Conservation (phyloP, 2,113 vertebrate species). For the Pterocles orientalis region DNA sequence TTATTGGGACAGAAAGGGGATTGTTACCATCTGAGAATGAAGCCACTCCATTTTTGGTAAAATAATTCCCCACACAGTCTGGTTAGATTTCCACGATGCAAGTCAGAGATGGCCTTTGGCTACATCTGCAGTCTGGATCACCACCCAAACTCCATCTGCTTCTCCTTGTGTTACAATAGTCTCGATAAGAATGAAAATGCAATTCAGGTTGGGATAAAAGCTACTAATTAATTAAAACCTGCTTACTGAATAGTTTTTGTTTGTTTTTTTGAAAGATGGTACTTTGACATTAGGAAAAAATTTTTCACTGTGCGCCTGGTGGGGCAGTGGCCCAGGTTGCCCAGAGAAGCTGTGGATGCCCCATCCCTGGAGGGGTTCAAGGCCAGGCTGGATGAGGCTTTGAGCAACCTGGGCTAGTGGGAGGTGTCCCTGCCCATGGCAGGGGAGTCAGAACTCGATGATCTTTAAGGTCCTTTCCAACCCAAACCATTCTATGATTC, state of each 20-base stretch:
- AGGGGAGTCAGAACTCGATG: no score
- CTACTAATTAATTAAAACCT: neutral
- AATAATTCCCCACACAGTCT: neutral
- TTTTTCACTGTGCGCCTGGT: no score
- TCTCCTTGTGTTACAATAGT: neutral
- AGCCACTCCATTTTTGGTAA: neutral
- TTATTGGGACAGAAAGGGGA: neutral
- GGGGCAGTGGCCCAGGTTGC: no score
- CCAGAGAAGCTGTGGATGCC: no score
- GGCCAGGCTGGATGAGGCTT: no score
- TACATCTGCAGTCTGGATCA: neutral
- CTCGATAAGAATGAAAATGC: neutral
- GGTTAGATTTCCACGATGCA: neutral
- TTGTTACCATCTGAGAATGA: neutral
- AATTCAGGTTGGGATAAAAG: neutral
- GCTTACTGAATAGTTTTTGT: neutral
- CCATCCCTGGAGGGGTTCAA: no score
- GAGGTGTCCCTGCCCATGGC: no score
- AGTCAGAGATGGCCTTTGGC: neutral
- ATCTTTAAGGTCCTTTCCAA: no score
- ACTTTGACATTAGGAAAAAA: no score
- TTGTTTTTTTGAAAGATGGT: neutral
- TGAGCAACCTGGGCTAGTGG: no score
- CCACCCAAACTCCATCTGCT: neutral
- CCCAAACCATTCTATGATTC: no score